Percentiles rank a stretch among this genome's conserved stretches.
phyloP scores from a whole-genome alignment of 2,797 vertebrate species.

The Phataginus tetradactyla region DNA sequence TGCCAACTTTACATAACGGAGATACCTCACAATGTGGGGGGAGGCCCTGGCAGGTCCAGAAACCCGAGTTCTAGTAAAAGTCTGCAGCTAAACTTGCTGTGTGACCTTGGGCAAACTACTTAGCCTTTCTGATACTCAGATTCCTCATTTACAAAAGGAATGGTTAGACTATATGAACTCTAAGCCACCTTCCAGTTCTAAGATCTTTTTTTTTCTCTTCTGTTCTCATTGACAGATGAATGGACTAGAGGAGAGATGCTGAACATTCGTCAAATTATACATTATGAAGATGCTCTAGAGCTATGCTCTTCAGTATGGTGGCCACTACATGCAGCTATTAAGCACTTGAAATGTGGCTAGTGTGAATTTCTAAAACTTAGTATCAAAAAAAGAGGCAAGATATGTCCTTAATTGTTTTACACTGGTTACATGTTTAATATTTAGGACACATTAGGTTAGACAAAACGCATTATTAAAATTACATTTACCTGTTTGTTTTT shows the following conservation, averaged over 20 bases:
- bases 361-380: background rate
- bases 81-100: background rate
- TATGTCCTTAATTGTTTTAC: background rate
- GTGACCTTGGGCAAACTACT: background rate
- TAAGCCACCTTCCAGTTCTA: background rate
- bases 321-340: rapidly evolving
- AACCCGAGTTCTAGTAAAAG: background rate
- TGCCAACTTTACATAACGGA: background rate
- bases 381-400: background rate
- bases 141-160: background rate
- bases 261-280: background rate
- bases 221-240: background rate
- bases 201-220: background rate
- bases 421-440: background rate
- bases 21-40: background rate
- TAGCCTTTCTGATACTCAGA: background rate
- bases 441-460: background rate
- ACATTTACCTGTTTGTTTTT: background rate
- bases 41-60: background rate
- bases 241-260: background rate
- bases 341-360: background rate
- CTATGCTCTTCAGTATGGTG: rapidly evolving
- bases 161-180: background rate
- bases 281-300: background rate
- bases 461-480: background rate